Base-by-base conservation (phyloP, 2,797 vertebrate genomes). In the Cirrhinus mrigala region DNA sequence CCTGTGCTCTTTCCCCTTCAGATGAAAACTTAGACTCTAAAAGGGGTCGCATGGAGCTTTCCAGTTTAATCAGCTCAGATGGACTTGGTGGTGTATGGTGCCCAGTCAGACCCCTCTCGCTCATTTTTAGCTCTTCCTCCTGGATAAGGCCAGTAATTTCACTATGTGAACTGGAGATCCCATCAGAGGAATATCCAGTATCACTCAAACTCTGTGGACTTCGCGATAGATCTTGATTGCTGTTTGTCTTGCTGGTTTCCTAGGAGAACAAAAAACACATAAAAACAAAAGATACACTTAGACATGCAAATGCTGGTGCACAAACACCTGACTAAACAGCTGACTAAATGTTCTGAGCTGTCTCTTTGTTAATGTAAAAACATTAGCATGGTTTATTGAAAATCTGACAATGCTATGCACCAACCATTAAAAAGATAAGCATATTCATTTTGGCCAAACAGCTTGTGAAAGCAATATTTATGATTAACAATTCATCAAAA, bases 131-230 rank as follows among this genome's bases (percentile, higher is more conserved):
- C 89, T 96, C 97, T 80, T 99, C 98, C 87, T 99, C 98, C 90
- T 97, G 97, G 86, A 99, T 97, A 54, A 99, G 92, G 66, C 97
- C 98, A 0, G 97, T 99, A 91, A 99, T 99, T 94, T 99, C 98
- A 37, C 98, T 99, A 88, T 99, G 98, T 0, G 98, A 99, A 92
- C 98, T 99, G 80, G 98, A 99, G 92, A 99, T 96, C 62, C 98
- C 98, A 0, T 99, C 98, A 0, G 98, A 99, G 74, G 98, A 99
- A 89, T 99, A 99, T 77, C 98, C 98, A 0, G 98, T 99, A 92
- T 99, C 98, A 0, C 98, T 99, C 88, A 98, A 96, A 93, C 98
- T 99, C 92, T 99, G 98, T 60, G 98, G 98, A 87, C 98, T 99
- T 88, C 98, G 97, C 78, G 98, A 99, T 89, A 97, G 93, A 90